A percentile compares a stretch with the other conserved stretches of the same genome.
These are phyloP conservation scores for Rhagonycha lutea DNA, from an alignment of 2,888 invertebrate genomes.

Conservation along the genomic window DNA sequence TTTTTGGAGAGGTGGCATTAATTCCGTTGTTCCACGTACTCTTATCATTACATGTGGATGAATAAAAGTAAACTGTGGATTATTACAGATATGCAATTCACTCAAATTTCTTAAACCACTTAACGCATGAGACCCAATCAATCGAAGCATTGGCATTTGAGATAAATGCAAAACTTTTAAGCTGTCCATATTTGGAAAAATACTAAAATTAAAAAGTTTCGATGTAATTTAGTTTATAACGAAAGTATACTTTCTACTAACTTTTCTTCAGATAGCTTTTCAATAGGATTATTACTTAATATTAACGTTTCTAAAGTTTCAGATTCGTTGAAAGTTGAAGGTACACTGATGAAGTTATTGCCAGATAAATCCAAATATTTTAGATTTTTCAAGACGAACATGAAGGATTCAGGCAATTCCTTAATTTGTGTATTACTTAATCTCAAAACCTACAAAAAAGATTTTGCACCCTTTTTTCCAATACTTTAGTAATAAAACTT, in stretches of 20 bases:
- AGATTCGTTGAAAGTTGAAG: background rate
- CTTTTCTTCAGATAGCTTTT: background rate
- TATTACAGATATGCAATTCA: background rate
- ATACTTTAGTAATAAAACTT: conserved; percentile 21
- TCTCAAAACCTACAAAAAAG: conserved; percentile 63
- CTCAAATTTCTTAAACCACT: background rate
- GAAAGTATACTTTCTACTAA: background rate
- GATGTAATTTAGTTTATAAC: background rate
- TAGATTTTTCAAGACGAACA: background rate
- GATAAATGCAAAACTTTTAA: conserved; percentile 70
- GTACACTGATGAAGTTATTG: background rate
- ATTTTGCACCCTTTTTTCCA: background rate
- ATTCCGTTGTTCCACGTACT: background rate
- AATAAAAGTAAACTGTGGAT: background rate
- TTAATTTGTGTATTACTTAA: conserved; percentile 58
- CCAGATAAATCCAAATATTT: background rate
- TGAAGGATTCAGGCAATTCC: background rate
- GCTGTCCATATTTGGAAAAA: conserved; percentile 66
- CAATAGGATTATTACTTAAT: background rate
- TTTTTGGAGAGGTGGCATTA: background rate
- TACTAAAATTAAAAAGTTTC: conserved; percentile 53
- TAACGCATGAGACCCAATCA: background rate
- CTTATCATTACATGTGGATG: background rate
- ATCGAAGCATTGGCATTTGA: conserved; percentile 64
- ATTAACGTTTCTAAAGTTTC: background rate